Percentiles rank a stretch among this genome's conserved stretches.
These are phyloP conservation scores for Coptodon rendalli DNA, from an alignment of 2,113 vertebrate species.

Conservation along the genomic window DNA sequence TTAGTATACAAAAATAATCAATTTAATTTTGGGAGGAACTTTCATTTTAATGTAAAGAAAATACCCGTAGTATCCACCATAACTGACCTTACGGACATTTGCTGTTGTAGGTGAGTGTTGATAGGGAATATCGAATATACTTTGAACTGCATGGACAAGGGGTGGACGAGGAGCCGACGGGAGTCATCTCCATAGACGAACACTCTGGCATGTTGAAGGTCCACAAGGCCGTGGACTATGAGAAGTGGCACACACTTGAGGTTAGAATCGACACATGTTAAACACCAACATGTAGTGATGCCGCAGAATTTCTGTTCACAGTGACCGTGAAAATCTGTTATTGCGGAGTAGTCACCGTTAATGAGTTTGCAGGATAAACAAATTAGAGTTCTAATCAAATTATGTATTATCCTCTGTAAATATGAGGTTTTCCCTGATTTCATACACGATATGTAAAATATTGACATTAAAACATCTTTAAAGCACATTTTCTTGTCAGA, in stretches of 20 bases:
- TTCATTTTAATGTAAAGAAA: not conserved
- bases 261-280: not conserved
- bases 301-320: not conserved
- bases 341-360: not conserved
- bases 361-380: not conserved
- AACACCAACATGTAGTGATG: not conserved
- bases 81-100: not conserved
- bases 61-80: not conserved
- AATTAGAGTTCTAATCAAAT: not conserved
- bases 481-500: not conserved
- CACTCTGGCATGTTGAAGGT: conserved; percentile 7
- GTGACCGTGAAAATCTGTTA: not conserved
- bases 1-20: not conserved
- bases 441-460: not conserved
- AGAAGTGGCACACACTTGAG: not conserved
- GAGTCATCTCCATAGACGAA: conserved; percentile 49
- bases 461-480: not conserved
- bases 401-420: not conserved
- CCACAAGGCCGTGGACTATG: conserved; percentile 48
- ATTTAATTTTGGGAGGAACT: not conserved
- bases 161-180: conserved; percentile 55
- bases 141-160: conserved; percentile 53
- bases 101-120: conserved; percentile 36
- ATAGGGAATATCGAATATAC: not conserved
- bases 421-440: not conserved